These are phyloP conservation scores for Halcyon chelicuti DNA, from an alignment of 2,797 vertebrate genomes.

Conservation along the genomic window DNA sequence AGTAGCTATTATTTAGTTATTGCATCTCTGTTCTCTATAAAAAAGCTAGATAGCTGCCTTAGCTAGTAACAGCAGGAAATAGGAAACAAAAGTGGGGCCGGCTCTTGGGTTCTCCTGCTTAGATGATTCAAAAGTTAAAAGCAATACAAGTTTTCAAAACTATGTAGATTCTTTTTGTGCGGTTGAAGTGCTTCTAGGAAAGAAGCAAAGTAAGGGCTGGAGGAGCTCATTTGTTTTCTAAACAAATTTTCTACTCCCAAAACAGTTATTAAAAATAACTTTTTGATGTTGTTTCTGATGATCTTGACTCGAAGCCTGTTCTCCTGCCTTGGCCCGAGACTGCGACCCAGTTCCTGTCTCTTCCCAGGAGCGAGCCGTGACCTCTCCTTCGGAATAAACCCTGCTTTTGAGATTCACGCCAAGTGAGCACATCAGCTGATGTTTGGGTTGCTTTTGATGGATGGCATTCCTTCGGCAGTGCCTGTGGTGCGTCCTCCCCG, in stretches of 20 bases:
- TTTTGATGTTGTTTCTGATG: neutral
- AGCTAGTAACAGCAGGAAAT: neutral
- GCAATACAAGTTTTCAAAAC: neutral
- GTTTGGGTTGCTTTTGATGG: neutral
- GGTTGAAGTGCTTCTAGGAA: neutral
- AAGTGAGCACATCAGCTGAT: neutral
- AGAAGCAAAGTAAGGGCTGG: neutral
- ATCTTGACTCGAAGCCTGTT: neutral
- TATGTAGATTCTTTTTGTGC: neutral
- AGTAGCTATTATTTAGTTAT: neutral
- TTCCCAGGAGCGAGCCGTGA: fast-evolving
- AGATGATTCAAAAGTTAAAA: neutral
- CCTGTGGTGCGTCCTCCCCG: fast-evolving
- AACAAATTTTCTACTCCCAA: neutral
- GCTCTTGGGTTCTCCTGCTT: neutral
- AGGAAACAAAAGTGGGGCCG: neutral
- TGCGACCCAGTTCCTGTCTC: fast-evolving
- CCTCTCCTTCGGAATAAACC: neutral
- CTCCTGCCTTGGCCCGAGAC: neutral
- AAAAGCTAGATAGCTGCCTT: neutral
- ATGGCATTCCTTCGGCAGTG: no score
- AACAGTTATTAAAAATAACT: neutral
- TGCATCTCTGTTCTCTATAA: neutral
- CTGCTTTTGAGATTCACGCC: neutral
- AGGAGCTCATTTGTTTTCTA: neutral